Evolutionary conservation across 2,888 invertebrate genomes (phyloP).

Genomic region (Agapetus fuscipes): DNA sequence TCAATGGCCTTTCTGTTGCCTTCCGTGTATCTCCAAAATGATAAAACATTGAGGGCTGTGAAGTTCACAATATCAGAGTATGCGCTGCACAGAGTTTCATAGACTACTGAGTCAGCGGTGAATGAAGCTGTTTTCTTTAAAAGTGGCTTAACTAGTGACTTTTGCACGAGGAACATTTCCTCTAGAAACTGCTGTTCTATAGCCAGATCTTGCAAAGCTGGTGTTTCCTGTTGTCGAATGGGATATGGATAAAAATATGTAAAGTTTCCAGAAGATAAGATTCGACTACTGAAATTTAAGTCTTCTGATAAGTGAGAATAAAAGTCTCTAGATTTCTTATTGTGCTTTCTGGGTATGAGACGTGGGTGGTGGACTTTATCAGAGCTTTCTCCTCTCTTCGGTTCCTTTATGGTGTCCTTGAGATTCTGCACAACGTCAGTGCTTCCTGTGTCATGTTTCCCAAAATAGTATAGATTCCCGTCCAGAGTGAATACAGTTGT

Average conservation of each 20-base stretch:
- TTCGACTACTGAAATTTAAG: constrained; percentile 30
- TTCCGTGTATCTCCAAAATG: constrained; percentile 59
- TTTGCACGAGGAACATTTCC: constrained; percentile 54
- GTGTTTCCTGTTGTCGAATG: constrained; percentile 29
- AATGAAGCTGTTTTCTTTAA: constrained; percentile 51
- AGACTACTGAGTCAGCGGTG: constrained; percentile 47
- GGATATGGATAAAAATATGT: constrained; percentile 41
- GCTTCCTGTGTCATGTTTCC: constrained; percentile 46
- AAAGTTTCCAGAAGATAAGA: constrained; percentile 39
- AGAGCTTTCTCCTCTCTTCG: constrained; percentile 24
- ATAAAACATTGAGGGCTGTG: constrained; percentile 56
- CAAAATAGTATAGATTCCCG: constrained; percentile 59
- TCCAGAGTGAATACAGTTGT: constrained; percentile 58
- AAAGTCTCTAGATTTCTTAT: constrained; percentile 27
- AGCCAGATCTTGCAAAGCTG: constrained; percentile 44
- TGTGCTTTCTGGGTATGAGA: constrained; percentile 21
- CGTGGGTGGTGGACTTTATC: constrained; percentile 23
- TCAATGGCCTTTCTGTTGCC: constrained; percentile 56
- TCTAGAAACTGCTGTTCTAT: constrained; percentile 63
- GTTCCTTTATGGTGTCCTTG: constrained; percentile 28
- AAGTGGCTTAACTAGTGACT: constrained; percentile 53
- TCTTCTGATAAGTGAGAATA: constrained; percentile 17
- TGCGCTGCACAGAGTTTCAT: constrained; percentile 55
- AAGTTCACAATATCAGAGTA: constrained; percentile 61
- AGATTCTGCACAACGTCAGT: constrained; percentile 39